Conservation (phyloP, 1,140 invertebrate species). For the Ooceraea biroi region DNA sequence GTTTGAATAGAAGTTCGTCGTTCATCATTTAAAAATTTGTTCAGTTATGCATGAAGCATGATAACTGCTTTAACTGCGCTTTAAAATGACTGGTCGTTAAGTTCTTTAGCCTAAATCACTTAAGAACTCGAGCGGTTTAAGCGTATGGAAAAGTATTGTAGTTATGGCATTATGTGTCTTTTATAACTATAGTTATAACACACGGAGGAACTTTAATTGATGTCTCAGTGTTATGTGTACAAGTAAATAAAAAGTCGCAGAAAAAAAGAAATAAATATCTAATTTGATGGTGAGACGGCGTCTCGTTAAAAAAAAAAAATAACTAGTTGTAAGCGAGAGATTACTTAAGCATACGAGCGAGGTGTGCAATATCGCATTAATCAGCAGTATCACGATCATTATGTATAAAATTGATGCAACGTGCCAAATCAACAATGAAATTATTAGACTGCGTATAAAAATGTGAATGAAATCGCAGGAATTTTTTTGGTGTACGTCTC, state of each 20-base stretch:
- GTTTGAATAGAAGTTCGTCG: too few relatives aligned
- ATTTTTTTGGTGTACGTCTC: background rate
- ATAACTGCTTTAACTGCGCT: too few relatives aligned
- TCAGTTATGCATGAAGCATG: too few relatives aligned
- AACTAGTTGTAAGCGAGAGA: background rate
- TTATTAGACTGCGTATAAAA: background rate
- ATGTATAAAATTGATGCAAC: background rate
- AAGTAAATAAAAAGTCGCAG: background rate
- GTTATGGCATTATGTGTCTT: too few relatives aligned
- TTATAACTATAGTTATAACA: background rate
- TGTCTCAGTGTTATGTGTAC: too few relatives aligned
- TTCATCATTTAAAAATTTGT: too few relatives aligned
- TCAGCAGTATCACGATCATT: background rate
- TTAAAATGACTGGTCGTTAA: background rate
- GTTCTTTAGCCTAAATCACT: background rate
- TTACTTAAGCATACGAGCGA: background rate
- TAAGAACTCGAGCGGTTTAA: background rate
- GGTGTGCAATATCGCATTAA: background rate
- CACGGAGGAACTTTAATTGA: background rate
- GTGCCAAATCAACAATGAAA: background rate
- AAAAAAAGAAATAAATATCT: background rate
- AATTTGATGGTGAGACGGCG: background rate
- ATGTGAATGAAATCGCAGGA: background rate
- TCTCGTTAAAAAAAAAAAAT: slow-evolving; percentile 15
- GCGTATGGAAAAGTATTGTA: background rate